These are phyloP conservation scores for Vimba vimba DNA, from an alignment of 2,113 vertebrate genomes.

Conservation along the genomic window DNA sequence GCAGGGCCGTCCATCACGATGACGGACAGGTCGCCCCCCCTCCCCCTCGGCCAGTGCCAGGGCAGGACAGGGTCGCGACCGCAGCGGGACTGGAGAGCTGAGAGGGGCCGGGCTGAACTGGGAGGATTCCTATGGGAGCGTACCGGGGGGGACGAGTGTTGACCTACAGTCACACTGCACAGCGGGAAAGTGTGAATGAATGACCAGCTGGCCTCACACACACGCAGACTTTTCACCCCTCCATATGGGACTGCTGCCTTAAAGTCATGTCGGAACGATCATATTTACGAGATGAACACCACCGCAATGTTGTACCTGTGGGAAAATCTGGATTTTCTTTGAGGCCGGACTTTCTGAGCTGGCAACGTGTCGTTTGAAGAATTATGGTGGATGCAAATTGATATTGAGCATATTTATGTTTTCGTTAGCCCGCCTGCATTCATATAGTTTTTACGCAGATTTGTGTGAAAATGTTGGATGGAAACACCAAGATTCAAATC, in stretches of 20 bases:
- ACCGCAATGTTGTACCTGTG: background rate
- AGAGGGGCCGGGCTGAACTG: conserved; percentile 33
- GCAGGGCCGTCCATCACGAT: conserved; percentile 72
- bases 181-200: conserved; percentile 43
- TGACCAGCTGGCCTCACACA: conserved; percentile 52
- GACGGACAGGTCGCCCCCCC: conserved; percentile 63
- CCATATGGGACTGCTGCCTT: conserved; percentile 21
- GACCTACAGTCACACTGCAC: conserved; percentile 44
- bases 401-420: background rate
- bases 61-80: conserved; percentile 39
- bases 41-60: conserved; percentile 50
- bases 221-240: conserved; percentile 35
- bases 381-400: background rate
- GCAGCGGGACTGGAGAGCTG: conserved; percentile 51
- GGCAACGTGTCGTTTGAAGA: background rate
- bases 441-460: background rate
- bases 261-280: background rate
- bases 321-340: background rate
- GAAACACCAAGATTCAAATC: too few species aligned
- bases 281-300: background rate
- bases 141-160: background rate
- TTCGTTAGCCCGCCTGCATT: background rate
- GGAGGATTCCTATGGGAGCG: conserved; percentile 26
- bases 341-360: background rate
- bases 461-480: background rate